Evolutionary conservation across 1,140 invertebrate genomes (phyloP).

Genomic region (Heliothis virescens): DNA sequence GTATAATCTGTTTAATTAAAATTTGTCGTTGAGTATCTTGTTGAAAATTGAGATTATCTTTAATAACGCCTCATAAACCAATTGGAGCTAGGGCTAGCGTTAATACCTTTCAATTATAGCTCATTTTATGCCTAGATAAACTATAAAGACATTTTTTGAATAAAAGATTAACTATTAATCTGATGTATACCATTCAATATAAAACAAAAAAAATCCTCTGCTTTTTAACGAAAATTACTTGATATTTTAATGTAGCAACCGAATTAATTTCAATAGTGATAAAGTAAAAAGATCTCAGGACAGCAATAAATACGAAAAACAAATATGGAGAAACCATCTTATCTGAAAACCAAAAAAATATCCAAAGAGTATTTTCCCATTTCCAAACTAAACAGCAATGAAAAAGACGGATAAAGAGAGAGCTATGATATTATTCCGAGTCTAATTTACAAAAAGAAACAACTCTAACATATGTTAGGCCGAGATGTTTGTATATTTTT

Average conservation of each 20-base stretch:
- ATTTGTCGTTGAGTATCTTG: conserved; percentile 17
- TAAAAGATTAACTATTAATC: no score
- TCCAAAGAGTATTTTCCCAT: conserved; percentile 21
- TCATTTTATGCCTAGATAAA: not conserved
- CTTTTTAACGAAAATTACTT: no score
- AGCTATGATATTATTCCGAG: conserved; percentile 52
- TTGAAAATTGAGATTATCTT: conserved; percentile 29
- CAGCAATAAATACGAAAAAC: not conserved
- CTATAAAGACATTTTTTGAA: no score
- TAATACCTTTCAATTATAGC: conserved; percentile 3
- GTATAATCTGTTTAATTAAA: conserved; percentile 16
- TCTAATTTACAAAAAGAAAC: conserved; percentile 53
- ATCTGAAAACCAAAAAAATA: conserved; percentile 6
- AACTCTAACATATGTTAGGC: conserved; percentile 39
- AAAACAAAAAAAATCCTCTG: no score
- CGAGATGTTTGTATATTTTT: conserved; percentile 34
- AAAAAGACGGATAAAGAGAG: conserved; percentile 40
- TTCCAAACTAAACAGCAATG: conserved; percentile 31
- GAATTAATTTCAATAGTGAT: no score
- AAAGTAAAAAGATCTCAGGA: not conserved
- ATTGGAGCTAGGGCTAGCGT: conserved; percentile 11
- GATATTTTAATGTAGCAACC: no score
- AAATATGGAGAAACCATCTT: not conserved
- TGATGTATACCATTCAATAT: no score
- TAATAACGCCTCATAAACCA: not conserved